phyloP scores from a whole-genome alignment of 92 coral and sea anemone species.

The Hydrozoanthus gracilis region DNA sequence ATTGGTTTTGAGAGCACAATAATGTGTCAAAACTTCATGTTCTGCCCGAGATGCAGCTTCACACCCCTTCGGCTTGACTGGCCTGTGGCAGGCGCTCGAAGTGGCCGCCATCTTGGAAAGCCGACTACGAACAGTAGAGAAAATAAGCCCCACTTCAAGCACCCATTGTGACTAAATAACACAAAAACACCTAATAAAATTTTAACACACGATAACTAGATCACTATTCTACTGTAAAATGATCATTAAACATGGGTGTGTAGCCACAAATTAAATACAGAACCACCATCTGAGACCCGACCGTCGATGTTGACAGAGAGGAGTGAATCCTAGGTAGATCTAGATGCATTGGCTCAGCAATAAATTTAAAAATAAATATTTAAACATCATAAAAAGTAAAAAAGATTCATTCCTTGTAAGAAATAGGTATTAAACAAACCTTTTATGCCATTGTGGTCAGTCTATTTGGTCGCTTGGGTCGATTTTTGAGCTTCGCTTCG shows the following conservation, averaged over 20 bases:
- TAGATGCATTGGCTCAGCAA: neutral
- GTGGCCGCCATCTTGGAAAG: neutral
- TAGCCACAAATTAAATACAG: neutral
- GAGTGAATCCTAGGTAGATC: neutral
- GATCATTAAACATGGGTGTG: neutral
- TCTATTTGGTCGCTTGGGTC: neutral
- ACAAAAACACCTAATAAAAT: neutral
- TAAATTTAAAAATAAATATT: no score
- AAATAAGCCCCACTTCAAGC: neutral
- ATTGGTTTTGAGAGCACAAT: neutral
- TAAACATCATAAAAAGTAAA: neutral
- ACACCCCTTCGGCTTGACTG: neutral
- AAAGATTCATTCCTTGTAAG: neutral
- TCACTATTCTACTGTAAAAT: neutral
- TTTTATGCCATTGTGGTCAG: neutral
- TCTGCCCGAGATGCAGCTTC: neutral
- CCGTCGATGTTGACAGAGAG: neutral
- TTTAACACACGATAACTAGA: neutral
- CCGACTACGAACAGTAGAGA: neutral
- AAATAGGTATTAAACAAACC: neutral
- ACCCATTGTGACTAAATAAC: neutral
- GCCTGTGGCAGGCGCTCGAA: neutral
- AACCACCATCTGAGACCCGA: neutral
- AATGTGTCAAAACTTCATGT: neutral
- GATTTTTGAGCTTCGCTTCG: neutral